phyloP scores from a whole-genome alignment of 2,797 vertebrate species.

The Anguilla anguilla region DNA sequence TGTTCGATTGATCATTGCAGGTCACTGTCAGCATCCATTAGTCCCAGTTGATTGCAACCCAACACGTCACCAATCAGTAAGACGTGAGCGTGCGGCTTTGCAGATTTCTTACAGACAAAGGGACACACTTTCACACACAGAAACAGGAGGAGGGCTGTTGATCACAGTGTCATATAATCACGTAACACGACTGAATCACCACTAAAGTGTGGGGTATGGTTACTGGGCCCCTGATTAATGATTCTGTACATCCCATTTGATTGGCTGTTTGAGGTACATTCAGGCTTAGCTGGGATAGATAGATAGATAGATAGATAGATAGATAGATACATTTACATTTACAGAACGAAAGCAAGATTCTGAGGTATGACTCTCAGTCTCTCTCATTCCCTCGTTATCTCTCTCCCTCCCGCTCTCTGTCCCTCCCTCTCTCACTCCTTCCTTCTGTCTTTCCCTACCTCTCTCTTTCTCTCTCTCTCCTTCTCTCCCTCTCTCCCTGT shows the following conservation, averaged over 20 bases:
- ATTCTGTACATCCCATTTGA: background rate
- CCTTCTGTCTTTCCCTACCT: conserved; percentile 22
- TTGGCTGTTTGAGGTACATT: background rate
- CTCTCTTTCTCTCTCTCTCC: background rate
- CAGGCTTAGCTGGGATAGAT: background rate
- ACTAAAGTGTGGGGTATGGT: background rate
- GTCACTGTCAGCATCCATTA: background rate
- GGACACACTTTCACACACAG: background rate
- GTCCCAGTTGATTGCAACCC: background rate
- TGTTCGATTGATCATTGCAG: background rate
- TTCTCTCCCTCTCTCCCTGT: background rate
- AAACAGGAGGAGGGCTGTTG: no score
- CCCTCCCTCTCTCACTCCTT: background rate
- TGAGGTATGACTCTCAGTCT: no score
- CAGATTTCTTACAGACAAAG: background rate
- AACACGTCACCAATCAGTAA: background rate
- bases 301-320: background rate
- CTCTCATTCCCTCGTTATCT: no score
- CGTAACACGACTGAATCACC: background rate
- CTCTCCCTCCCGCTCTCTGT: no score
- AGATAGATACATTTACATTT: background rate
- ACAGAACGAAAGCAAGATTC: background rate
- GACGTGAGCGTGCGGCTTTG: background rate
- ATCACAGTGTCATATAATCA: background rate
- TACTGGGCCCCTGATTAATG: background rate